Conservation (phyloP, 2,888 invertebrate genomes). For the Stenotaenia linearis region DNA sequence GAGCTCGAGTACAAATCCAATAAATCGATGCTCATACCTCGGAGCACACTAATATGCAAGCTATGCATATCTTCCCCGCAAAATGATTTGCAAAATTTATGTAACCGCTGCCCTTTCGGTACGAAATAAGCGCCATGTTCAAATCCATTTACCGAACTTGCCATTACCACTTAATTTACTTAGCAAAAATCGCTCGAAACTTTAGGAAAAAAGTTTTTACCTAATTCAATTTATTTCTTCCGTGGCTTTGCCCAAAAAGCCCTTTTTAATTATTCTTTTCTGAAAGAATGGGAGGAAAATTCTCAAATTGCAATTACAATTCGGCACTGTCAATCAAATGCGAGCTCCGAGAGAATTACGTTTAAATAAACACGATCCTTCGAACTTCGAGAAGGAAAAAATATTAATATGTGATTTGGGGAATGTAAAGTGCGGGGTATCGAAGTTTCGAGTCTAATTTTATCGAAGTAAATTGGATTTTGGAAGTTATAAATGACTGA, state of each 20-base stretch:
- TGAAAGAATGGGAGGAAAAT: too few relatives aligned
- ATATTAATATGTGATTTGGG: too few relatives aligned
- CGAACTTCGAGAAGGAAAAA: too few relatives aligned
- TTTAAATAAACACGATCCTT: not conserved
- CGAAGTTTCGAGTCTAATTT: too few relatives aligned
- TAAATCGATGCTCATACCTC: not conserved
- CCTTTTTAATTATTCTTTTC: not conserved
- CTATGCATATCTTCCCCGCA: not conserved
- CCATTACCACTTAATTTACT: not conserved
- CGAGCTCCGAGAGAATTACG: too few relatives aligned
- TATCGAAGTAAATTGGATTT: too few relatives aligned
- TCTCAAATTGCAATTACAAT: too few relatives aligned
- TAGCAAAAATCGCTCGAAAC: not conserved
- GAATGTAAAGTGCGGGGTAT: too few relatives aligned
- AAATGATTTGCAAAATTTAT: not conserved
- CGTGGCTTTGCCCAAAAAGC: not conserved
- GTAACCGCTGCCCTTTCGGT: not conserved
- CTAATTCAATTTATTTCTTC: not conserved
- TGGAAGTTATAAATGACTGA: too few relatives aligned
- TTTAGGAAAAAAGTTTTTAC: not conserved
- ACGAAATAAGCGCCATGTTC: not conserved
- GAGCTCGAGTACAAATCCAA: not conserved
- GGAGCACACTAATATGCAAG: not conserved
- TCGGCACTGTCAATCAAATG: too few relatives aligned
- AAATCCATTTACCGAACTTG: not conserved